These are phyloP conservation scores for Zaprionus kolodkinae DNA, from an alignment of 1,140 invertebrate genomes.

Conservation along the genomic window DNA sequence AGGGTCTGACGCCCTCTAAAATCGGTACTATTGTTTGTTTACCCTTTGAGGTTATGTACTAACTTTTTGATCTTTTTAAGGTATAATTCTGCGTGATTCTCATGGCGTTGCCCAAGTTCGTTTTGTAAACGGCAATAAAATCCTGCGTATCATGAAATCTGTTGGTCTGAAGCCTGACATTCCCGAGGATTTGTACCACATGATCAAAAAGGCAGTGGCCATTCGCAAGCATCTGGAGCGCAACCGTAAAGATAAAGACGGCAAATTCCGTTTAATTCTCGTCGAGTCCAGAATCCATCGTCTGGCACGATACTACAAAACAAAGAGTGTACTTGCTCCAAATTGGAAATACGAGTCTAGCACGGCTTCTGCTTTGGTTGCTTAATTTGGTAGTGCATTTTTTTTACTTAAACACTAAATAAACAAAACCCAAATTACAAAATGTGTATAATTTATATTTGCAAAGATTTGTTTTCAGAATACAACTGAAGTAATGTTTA, in stretches of 20 bases:
- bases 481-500: not conserved
- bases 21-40: slow-evolving; percentile 90
- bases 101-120: slow-evolving; percentile 99
- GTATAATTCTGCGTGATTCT: slow-evolving; percentile 99
- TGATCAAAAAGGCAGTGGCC: slow-evolving; percentile 99
- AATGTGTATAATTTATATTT: not conserved
- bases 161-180: slow-evolving; percentile 98
- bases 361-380: slow-evolving; percentile 98
- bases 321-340: slow-evolving; percentile 97
- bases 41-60: slow-evolving; percentile 85
- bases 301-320: slow-evolving; percentile 99
- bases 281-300: slow-evolving; percentile 99
- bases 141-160: slow-evolving; percentile 98
- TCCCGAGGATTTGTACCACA: slow-evolving; percentile 98
- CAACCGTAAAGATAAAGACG: slow-evolving; percentile 98
- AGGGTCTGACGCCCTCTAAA: slow-evolving; percentile 99
- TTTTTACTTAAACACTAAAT: slow-evolving; percentile 23
- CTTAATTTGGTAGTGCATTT: slow-evolving; percentile 87
- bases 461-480: not conserved
- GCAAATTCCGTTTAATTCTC: slow-evolving; percentile 99
- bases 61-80: slow-evolving; percentile 90
- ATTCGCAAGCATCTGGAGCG: slow-evolving; percentile 99
- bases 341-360: slow-evolving; percentile 99
- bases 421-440: slow-evolving; percentile 17
- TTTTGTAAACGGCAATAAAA: slow-evolving; percentile 98